Percentiles rank a stretch among this genome's conserved stretches.
Conservation (phyloP, 2,113 vertebrate genomes). For the Myiopsitta monachus region DNA sequence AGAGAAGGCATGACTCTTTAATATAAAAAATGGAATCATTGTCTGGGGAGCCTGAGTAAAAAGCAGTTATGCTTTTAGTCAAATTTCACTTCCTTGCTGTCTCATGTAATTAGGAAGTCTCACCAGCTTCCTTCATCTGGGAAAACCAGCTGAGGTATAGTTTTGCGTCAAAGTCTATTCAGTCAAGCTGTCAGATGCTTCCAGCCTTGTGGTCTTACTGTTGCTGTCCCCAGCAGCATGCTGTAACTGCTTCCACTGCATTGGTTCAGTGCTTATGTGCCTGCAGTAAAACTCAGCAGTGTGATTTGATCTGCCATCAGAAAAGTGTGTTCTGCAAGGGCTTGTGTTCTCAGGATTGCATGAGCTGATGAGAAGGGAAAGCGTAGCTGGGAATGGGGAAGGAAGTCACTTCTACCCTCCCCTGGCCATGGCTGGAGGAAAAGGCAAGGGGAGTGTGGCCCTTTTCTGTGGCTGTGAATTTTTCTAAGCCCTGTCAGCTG, state of each 20-base stretch:
- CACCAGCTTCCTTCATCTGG: background rate
- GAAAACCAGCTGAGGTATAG: background rate
- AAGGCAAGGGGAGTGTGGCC: background rate
- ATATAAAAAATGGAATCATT: background rate
- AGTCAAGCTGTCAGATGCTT: background rate
- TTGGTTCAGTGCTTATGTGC: background rate
- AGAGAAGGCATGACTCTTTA: background rate
- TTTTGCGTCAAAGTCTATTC: background rate
- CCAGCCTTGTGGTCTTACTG: background rate
- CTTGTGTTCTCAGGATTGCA: background rate
- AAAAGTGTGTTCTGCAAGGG: background rate
- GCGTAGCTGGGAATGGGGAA: background rate
- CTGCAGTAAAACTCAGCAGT: background rate
- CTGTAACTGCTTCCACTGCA: background rate
- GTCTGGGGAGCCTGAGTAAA: slow-evolving; percentile 7
- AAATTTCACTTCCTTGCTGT: slow-evolving; percentile 11
- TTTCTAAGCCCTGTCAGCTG: background rate
- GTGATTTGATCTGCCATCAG: background rate
- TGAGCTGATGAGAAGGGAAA: background rate
- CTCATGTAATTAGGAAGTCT: background rate
- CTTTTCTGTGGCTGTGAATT: background rate
- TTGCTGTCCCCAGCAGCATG: background rate
- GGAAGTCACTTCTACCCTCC: background rate
- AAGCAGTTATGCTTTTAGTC: slow-evolving; percentile 23
- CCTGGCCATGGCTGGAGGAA: background rate